phyloP scores from a whole-genome alignment of 1,140 invertebrate genomes.

The Danaus plexippus region DNA sequence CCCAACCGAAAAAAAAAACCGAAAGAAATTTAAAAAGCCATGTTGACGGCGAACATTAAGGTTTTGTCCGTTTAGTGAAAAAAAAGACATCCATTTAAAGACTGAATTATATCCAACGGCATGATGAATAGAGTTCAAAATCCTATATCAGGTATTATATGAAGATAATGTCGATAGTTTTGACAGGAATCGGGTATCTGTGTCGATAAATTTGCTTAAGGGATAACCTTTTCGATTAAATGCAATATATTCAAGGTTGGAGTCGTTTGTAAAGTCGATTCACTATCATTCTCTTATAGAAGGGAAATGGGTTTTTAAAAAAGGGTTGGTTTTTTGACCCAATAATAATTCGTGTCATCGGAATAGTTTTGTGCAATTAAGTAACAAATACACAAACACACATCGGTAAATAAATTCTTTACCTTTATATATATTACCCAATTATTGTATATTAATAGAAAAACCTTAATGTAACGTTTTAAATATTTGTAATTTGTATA shows the following conservation, averaged over 20 bases:
- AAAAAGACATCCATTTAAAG: slow-evolving; percentile 11
- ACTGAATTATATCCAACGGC: neutral
- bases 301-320: too few relatives aligned
- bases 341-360: too few relatives aligned
- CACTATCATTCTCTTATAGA: too few relatives aligned
- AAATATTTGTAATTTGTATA: too few relatives aligned
- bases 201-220: slow-evolving; percentile 22
- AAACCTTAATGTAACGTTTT: too few relatives aligned
- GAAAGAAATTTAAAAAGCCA: slow-evolving; percentile 24
- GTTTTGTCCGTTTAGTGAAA: slow-evolving; percentile 26
- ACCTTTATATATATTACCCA: too few relatives aligned
- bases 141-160: slow-evolving; percentile 1
- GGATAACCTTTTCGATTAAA: slow-evolving; percentile 20
- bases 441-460: too few relatives aligned
- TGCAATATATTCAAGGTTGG: slow-evolving; percentile 8
- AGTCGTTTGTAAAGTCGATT: too few relatives aligned
- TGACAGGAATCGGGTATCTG: slow-evolving; percentile 21
- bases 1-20: slow-evolving; percentile 19
- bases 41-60: slow-evolving; percentile 29
- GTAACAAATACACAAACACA: too few relatives aligned
- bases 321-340: too few relatives aligned
- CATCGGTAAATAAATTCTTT: too few relatives aligned
- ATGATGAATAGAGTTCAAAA: slow-evolving; percentile 5
- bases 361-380: too few relatives aligned
- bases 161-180: slow-evolving; percentile 15